phyloP scores from a whole-genome alignment of 2,888 invertebrate genomes.

The Ashinkailepas kermadecensis region DNA sequence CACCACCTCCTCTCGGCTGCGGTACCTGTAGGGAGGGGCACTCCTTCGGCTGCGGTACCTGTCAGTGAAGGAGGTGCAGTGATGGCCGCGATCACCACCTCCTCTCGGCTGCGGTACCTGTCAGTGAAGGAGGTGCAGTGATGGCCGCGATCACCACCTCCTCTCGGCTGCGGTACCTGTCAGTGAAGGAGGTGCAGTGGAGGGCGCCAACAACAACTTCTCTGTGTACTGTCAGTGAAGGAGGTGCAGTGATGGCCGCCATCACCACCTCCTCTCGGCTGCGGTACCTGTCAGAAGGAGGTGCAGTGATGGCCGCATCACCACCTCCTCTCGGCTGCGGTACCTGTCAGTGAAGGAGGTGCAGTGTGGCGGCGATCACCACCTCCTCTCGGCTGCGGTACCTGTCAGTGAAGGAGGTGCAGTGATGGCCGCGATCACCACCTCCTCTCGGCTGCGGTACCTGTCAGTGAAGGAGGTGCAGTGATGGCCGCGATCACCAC shows the following conservation, averaged over 20 bases:
- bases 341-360: neutral
- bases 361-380: too few relatives aligned
- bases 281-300: neutral
- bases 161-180: too few relatives aligned
- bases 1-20: too few relatives aligned
- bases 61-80: too few relatives aligned
- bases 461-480: neutral
- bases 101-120: too few relatives aligned
- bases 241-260: too few relatives aligned
- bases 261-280: neutral
- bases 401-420: neutral
- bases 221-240: neutral
- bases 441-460: conserved; percentile 15
- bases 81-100: too few relatives aligned
- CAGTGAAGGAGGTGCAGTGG: too few relatives aligned
- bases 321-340: neutral
- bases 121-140: too few relatives aligned
- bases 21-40: neutral
- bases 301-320: neutral
- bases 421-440: conserved; percentile 8
- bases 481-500: neutral
- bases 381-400: neutral
- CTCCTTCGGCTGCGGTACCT: too few relatives aligned
- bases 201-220: too few relatives aligned
- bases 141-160: too few relatives aligned